Conservation (phyloP, 1,140 invertebrate genomes). For the Polypedilum pembai region DNA sequence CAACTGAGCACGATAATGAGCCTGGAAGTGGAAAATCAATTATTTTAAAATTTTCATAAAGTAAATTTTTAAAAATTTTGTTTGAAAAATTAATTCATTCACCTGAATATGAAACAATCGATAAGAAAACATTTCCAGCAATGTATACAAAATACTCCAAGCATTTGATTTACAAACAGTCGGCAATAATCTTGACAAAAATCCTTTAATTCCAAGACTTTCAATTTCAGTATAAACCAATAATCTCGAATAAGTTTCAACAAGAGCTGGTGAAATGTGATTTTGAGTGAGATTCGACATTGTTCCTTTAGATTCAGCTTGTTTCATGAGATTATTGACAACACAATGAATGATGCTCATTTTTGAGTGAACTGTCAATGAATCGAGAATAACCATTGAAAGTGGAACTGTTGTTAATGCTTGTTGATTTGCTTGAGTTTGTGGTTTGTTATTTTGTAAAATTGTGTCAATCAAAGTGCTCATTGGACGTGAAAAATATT, state of each 20-base stretch:
- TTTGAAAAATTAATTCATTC: no score
- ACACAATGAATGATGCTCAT: conserved; percentile 97
- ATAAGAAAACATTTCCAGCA: conserved; percentile 95
- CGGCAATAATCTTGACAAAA: conserved; percentile 73
- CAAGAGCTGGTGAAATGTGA: conserved; percentile 75
- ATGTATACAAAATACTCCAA: conserved; percentile 88
- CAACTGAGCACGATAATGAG: conserved; percentile 87
- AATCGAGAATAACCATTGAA: conserved; percentile 87
- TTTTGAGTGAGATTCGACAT: conserved; percentile 51
- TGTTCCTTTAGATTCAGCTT: conserved; percentile 76
- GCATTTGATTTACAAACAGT: conserved; percentile 87
- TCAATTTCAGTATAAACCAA: conserved; percentile 96
- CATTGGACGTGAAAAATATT: conserved; percentile 79
- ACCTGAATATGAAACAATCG: conserved; percentile 87
- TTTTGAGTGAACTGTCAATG: conserved; percentile 92
- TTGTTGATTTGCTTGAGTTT: conserved; percentile 51
- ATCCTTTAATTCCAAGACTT: conserved; percentile 88
- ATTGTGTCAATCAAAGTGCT: conserved; percentile 81
- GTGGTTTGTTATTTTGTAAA: conserved; percentile 54
- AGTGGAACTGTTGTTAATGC: conserved; percentile 68
- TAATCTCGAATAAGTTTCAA: conserved; percentile 90
- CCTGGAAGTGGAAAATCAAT: conserved; percentile 37
- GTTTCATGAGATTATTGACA: conserved; percentile 68
- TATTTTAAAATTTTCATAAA: no score
- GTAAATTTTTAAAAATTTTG: no score